phyloP scores from a whole-genome alignment of 2,113 vertebrate species.

The Mirounga angustirostris region DNA sequence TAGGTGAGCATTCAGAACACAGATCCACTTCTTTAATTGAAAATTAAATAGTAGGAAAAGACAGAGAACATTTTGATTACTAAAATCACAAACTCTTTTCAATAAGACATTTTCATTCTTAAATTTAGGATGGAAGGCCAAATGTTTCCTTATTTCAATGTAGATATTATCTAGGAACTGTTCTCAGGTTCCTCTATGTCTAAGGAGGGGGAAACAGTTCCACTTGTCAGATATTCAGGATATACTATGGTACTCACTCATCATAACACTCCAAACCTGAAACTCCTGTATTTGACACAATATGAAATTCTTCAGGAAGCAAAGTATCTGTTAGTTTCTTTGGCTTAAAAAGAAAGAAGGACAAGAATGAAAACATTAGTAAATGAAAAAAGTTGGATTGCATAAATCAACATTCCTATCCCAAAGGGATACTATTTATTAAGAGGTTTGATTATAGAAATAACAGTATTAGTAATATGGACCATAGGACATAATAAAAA shows the following conservation, averaged over 20 bases:
- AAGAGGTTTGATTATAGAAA: slow-evolving; percentile 36
- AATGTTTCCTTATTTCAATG: background rate
- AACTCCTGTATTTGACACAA: slow-evolving; percentile 92
- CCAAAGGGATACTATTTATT: background rate
- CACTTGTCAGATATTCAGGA: background rate
- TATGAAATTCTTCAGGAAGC: slow-evolving; percentile 93
- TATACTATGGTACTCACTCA: slow-evolving; percentile 88
- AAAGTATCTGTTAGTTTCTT: slow-evolving; percentile 86
- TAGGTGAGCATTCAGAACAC: background rate
- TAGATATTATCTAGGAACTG: background rate
- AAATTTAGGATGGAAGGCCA: background rate
- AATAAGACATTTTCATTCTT: background rate
- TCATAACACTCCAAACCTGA: slow-evolving; percentile 90
- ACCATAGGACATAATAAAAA: background rate
- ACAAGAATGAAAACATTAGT: background rate
- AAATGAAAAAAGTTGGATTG: background rate
- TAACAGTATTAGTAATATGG: background rate
- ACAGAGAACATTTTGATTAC: slow-evolving; percentile 13
- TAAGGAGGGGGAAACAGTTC: background rate
- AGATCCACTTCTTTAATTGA: background rate
- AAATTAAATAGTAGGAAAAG: slow-evolving; percentile 26
- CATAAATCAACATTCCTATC: background rate
- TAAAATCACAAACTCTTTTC: background rate
- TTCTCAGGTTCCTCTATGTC: background rate
- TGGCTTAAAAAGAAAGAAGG: slow-evolving; percentile 78